These are phyloP conservation scores for Metridium senile DNA, from an alignment of 92 coral and sea anemone genomes.

Conservation along the genomic window DNA sequence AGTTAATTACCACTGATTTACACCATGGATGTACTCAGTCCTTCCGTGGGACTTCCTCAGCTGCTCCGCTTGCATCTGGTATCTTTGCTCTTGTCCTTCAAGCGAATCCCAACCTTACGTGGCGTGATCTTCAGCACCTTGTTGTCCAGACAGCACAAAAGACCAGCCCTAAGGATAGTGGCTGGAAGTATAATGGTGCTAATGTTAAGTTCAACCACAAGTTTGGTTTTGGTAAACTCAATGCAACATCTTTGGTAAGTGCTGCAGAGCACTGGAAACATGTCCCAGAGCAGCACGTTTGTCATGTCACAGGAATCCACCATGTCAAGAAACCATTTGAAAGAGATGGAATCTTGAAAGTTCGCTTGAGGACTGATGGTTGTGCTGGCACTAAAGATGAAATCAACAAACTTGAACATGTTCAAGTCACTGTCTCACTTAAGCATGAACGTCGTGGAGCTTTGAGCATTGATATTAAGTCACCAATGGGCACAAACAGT, in stretches of 20 bases:
- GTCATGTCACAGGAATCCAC: constrained; percentile 70
- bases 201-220: constrained; percentile 95
- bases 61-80: constrained; percentile 98
- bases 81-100: constrained; percentile 93
- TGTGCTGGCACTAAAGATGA: constrained; percentile 88
- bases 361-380: constrained; percentile 67
- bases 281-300: constrained; percentile 4
- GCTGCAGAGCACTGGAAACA: background rate
- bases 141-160: constrained; percentile 91
- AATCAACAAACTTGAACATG: constrained; percentile 88
- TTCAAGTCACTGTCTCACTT: constrained; percentile 85
- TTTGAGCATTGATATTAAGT: constrained; percentile 92
- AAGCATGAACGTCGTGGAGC: constrained; percentile 98
- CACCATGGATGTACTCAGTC: constrained; percentile 94
- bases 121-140: constrained; percentile 95
- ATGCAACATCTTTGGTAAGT: background rate
- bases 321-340: constrained; percentile 87
- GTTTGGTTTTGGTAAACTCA: constrained; percentile 91
- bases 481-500: constrained; percentile 97
- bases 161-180: constrained; percentile 97
- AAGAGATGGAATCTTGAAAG: constrained; percentile 81
- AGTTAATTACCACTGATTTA: constrained; percentile 86
- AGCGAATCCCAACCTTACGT: constrained; percentile 84
- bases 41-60: constrained; percentile 97
- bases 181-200: constrained; percentile 96